Base-by-base conservation (phyloP, 2,888 invertebrate species). In the Dorcus hopei region DNA sequence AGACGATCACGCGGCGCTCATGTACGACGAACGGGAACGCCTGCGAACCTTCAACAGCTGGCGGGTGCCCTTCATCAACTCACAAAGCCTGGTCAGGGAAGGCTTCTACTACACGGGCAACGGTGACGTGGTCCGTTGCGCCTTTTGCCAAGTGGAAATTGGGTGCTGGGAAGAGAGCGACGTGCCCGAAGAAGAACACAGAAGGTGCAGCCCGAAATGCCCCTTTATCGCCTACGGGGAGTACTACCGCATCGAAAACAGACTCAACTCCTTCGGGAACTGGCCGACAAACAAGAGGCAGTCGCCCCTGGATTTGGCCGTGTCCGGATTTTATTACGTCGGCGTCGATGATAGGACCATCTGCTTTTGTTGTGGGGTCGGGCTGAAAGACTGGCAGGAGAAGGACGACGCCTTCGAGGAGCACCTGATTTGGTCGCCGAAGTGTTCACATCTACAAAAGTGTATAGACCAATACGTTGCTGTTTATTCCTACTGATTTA, bases 31-130 rank as follows among this genome's bases (percentile, higher is more conserved):
- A 33, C 6, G 1, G 7, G 26, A 33, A 33, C 26, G 26, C 26
- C 6, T 33, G 26, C 5, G 26, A 7, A 87, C 90, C 4, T 90
- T 85, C 73, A 80, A 79, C 47, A 73, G 79, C 62, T 93, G 92
- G 91, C 88, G 89, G 0, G 69, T 78, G 43, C 64, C 78, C 0
- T 86, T 83, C 68, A 79, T 91, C 50, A 77, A 81, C 9, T 84
- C 86, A 0, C 83, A 87, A 71, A 83, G 86, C 7, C 79, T 95
- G 61, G 94, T 93, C 1, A 84, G 82, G 72, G 90, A 93, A 50
- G 95, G 95, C 3, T 95, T 95, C 75, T 94, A 89, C 75, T 95
- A 90, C 72, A 80, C 89, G 3, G 85, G 89, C 61, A 82, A 83
- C 41, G 84, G 84, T 8, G 90, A 90, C 72, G 79, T 85, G 72